Conservation (phyloP, 2,113 vertebrate genomes). For the Menura novaehollandiae region DNA sequence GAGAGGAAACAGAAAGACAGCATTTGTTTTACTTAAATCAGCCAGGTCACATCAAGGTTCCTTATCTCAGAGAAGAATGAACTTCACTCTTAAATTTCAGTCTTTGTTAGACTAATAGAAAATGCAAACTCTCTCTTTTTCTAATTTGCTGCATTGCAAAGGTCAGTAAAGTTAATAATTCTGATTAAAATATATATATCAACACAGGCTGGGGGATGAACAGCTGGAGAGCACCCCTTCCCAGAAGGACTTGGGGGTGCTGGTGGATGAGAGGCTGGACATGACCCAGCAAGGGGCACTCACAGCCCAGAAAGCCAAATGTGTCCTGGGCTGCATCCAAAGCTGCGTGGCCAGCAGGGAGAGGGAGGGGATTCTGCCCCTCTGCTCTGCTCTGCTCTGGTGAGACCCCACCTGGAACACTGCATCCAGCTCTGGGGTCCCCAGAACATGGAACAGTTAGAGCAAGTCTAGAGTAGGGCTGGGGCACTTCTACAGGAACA, state of each 20-base stretch:
- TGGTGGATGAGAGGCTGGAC: not conserved
- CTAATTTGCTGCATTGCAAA: not conserved
- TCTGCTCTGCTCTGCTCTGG: too few species aligned
- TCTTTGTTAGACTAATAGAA: not conserved
- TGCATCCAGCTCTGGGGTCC: too few species aligned
- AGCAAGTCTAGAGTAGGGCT: too few species aligned
- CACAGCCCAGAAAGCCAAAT: too few species aligned
- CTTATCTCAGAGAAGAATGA: not conserved
- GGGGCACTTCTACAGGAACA: too few species aligned
- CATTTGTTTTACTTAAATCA: not conserved
- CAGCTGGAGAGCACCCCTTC: not conserved
- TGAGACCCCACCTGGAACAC: too few species aligned
- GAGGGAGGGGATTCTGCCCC: too few species aligned
- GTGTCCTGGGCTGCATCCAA: too few species aligned
- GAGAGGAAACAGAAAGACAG: not conserved
- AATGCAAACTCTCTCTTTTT: not conserved
- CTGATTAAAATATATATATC: not conserved
- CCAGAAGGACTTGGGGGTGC: not conserved
- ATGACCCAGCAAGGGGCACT: too few species aligned
- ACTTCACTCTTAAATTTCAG: not conserved
- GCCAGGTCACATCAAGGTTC: not conserved
- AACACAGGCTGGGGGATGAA: not conserved
- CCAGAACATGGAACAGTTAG: too few species aligned
- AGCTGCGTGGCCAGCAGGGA: too few species aligned
- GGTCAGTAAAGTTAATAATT: not conserved